Base-by-base conservation (phyloP, 2,113 vertebrate species). In the Brienomyrus longianalis region DNA sequence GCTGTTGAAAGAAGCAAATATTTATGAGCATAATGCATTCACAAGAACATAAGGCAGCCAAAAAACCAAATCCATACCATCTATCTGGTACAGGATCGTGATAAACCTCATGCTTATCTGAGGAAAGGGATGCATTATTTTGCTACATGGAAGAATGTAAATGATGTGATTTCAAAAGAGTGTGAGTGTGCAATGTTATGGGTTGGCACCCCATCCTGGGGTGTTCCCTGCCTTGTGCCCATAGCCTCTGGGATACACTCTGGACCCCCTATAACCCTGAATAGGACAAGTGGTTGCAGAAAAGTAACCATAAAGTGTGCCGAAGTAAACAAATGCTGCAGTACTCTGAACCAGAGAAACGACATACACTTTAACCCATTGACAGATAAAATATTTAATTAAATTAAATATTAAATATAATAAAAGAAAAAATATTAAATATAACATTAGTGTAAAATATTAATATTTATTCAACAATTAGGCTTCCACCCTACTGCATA, bases 1-100 rank as follows among this genome's bases (percentile, higher is more conserved):
- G 98, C 98, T 99, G 95, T 43, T 89, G 56, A 91, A 48, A 94
- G 27, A 91, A 89, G 0, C 5, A 3, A 43, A 56, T 50, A 84
- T 27, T 47, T 23, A 10, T 85, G 27, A 88, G 59, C 59, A 31
- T 27, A 21, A 21, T 43, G 23, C 54, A 45, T 35, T 47, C n/a
- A 66, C 35, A 35, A 31, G 88, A 88, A 56, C 27, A 66, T 70
- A 93, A 92, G 10, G n/a, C 48, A 56, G 90, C 19, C 39, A 23
- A 45, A 45, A 62, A 45, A 45, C 35, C 23, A 89, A 86, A 23
- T 39, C 70, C 31, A 77, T 77, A 77, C 10, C 70, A 39, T 77
- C 5, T 77, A 4, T 77, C 70, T 66, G n/a, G 59, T 66, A 70
- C 62, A 70, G 3, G 27, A 70, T 31, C 3, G 10, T 27, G 10